These are phyloP conservation scores for Morelia viridis DNA, from an alignment of 2,797 vertebrate species.

Conservation along the genomic window DNA sequence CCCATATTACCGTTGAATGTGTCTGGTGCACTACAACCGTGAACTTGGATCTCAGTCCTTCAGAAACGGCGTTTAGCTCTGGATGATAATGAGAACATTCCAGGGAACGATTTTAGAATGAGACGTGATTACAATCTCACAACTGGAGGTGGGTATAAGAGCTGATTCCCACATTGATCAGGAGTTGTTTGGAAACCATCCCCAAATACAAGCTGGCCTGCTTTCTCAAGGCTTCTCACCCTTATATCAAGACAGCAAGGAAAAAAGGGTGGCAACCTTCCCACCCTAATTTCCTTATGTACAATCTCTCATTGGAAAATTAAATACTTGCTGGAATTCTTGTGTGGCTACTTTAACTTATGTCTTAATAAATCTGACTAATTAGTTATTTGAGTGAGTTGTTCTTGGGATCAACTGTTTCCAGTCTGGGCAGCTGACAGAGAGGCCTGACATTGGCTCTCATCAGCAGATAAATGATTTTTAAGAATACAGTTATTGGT, in stretches of 20 bases:
- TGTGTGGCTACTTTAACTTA: background rate
- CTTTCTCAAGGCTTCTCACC: background rate
- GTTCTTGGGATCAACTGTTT: background rate
- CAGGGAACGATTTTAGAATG: background rate
- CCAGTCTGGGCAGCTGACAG: background rate
- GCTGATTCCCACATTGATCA: background rate
- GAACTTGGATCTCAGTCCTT: background rate
- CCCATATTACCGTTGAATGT: background rate
- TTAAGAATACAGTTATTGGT: background rate
- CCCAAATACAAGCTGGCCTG: background rate
- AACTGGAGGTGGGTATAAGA: background rate
- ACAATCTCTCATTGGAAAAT: background rate
- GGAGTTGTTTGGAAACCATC: background rate
- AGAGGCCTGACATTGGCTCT: background rate
- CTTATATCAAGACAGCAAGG: background rate
- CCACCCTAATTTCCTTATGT: background rate
- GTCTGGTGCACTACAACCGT: background rate
- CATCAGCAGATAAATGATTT: background rate
- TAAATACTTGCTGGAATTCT: background rate
- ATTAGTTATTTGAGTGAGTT: background rate
- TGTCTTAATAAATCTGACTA: background rate
- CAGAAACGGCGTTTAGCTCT: background rate
- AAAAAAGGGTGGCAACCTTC: background rate
- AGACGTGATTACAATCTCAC: background rate
- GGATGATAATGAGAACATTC: background rate